These are phyloP conservation scores for Drosophila suboccidentalis DNA, from an alignment of 2,888 invertebrate genomes.

Conservation along the genomic window DNA sequence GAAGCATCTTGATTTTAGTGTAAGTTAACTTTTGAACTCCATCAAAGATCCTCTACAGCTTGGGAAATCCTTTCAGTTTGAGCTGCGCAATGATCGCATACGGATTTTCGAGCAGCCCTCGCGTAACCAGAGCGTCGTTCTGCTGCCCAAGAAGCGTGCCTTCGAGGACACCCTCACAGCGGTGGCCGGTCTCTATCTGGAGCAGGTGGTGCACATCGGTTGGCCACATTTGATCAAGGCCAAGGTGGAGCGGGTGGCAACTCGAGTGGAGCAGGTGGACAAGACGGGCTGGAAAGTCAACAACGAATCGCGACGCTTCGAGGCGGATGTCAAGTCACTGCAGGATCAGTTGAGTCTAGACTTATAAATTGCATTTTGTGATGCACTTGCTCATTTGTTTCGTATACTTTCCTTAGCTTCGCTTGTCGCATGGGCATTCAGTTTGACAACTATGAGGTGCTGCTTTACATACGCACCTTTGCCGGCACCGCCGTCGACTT, in stretches of 20 bases:
- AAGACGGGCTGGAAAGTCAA: conserved; percentile 54
- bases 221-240: conserved; percentile 98
- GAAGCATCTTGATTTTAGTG: conserved; percentile 92
- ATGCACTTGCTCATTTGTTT: not conserved
- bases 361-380: not conserved
- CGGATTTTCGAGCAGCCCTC: conserved; percentile 96
- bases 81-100: conserved; percentile 89
- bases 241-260: conserved; percentile 87
- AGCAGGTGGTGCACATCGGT: conserved; percentile 91
- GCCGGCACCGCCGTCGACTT: conserved; percentile 89
- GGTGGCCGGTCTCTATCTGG: conserved; percentile 89
- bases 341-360: conserved; percentile 81
- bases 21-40: conserved; percentile 83
- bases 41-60: not conserved
- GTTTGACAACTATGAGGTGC: conserved; percentile 88
- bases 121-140: conserved; percentile 92
- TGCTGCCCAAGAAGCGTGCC: conserved; percentile 87
- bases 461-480: conserved; percentile 91
- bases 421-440: conserved; percentile 91
- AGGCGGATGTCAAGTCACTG: conserved; percentile 64
- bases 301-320: conserved; percentile 68
- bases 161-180: conserved; percentile 84
- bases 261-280: conserved; percentile 78
- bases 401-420: conserved; percentile 52
- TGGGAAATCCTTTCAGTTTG: conserved; percentile 86